Percentiles rank a stretch among this genome's conserved stretches.
phyloP scores from a whole-genome alignment of 2,113 vertebrate genomes.

The Podarcis muralis region DNA sequence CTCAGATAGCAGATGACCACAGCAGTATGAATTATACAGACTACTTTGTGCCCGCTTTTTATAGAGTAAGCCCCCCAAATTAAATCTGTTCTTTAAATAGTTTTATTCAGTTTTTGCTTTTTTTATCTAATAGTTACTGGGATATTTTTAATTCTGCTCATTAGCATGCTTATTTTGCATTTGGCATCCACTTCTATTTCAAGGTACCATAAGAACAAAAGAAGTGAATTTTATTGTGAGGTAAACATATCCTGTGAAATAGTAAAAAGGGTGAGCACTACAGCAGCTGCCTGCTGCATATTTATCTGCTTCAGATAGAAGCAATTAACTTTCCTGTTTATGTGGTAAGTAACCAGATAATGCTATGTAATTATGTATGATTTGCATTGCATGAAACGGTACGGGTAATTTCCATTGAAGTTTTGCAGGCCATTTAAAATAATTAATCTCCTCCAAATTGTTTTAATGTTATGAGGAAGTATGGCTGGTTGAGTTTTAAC shows the following conservation, averaged over 20 bases:
- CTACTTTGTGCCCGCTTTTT: background rate
- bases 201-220: constrained; percentile 6
- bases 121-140: background rate
- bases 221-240: constrained; percentile 40
- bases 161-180: background rate
- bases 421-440: constrained; percentile 63
- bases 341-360: constrained; percentile 58
- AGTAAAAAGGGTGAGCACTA: constrained; percentile 6
- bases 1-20: too few species aligned
- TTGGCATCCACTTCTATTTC: constrained; percentile 25
- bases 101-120: background rate
- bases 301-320: constrained; percentile 35
- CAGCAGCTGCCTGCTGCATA: constrained; percentile 19
- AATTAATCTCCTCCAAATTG: constrained; percentile 58
- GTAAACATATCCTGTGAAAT: constrained; percentile 34
- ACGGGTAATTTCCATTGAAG: constrained; percentile 62
- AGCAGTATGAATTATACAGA: background rate
- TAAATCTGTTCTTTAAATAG: background rate
- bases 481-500: constrained; percentile 34
- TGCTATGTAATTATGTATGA: constrained; percentile 57
- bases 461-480: constrained; percentile 8
- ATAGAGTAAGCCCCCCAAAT: background rate
- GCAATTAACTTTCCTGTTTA: constrained; percentile 52
- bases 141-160: background rate
- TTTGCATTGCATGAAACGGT: constrained; percentile 55